Conservation (phyloP, 2,113 vertebrate genomes). For the Narcine bancroftii region DNA sequence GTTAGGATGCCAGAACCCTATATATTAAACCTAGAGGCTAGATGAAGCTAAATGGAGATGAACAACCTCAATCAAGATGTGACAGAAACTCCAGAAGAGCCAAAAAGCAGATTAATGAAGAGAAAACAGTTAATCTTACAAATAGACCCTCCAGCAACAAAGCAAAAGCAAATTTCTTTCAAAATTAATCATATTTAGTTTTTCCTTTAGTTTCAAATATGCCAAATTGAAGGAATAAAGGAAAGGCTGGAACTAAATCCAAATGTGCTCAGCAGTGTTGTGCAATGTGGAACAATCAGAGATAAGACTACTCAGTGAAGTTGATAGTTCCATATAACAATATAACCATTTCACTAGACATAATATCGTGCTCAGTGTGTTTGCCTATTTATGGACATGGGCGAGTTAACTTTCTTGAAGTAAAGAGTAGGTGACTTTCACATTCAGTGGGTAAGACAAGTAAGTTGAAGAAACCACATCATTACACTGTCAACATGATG, state of each 20-base stretch:
- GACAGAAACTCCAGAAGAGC: slow-evolving; percentile 17
- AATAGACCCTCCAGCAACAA: slow-evolving; percentile 1
- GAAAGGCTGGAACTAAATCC: not conserved
- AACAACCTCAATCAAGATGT: slow-evolving; percentile 5
- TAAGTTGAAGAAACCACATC: not conserved
- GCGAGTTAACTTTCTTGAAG: not conserved
- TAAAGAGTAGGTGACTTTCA: not conserved
- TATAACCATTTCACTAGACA: too few species aligned
- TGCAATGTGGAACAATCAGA: not conserved
- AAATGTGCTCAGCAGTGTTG: not conserved
- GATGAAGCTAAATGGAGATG: slow-evolving; percentile 16
- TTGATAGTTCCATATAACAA: not conserved
- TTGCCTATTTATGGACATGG: not conserved
- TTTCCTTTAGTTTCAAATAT: slow-evolving; percentile 16
- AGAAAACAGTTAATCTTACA: slow-evolving; percentile 30
- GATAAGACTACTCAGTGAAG: not conserved
- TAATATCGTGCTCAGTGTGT: not conserved
- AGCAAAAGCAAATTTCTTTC: slow-evolving; percentile 17
- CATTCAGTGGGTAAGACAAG: not conserved
- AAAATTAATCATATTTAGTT: slow-evolving; percentile 32
- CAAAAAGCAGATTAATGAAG: slow-evolving; percentile 29
- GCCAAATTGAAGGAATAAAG: slow-evolving; percentile 12
- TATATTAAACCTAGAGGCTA: slow-evolving; percentile 7
- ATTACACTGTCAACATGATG: not conserved
- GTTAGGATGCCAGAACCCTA: not conserved